Percentiles rank a stretch among this genome's conserved stretches.
Conservation (phyloP, 2,113 vertebrate genomes). For the Alligator mississippiensis region DNA sequence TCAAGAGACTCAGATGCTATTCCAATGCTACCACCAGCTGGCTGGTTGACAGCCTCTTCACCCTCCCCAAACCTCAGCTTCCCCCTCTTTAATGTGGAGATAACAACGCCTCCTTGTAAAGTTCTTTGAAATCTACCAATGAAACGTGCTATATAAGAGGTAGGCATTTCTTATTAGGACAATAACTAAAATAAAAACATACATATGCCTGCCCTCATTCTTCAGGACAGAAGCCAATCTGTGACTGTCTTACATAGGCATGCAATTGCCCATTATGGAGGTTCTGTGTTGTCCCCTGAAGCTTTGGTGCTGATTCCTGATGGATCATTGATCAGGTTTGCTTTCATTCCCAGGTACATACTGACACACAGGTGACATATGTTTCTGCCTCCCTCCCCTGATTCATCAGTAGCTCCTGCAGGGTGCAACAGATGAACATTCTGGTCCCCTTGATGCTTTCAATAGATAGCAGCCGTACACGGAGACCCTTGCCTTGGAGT, state of each 20-base stretch:
- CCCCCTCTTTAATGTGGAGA: background rate
- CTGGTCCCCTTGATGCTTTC: background rate
- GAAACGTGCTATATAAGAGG: background rate
- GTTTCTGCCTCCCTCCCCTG: background rate
- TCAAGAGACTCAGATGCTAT: background rate
- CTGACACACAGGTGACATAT: fast-evolving
- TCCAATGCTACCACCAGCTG: conserved; percentile 32
- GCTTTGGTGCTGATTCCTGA: background rate
- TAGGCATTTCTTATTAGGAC: background rate
- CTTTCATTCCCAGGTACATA: background rate
- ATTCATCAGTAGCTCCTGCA: background rate
- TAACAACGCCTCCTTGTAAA: conserved; percentile 5
- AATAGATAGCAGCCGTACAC: background rate
- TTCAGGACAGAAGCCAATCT: background rate
- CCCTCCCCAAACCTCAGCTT: background rate
- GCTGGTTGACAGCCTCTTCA: conserved; percentile 5
- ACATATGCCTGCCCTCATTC: background rate
- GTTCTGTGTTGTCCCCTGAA: background rate
- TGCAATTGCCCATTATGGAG: background rate
- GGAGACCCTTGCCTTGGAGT: background rate
- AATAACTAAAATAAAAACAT: background rate
- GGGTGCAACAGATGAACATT: background rate
- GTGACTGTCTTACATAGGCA: background rate
- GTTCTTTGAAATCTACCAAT: background rate
- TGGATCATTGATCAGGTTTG: background rate